Percentiles rank a stretch among this genome's conserved stretches.
Conservation (phyloP, 2,113 vertebrate genomes). For the Proterorhinus semilunaris region DNA sequence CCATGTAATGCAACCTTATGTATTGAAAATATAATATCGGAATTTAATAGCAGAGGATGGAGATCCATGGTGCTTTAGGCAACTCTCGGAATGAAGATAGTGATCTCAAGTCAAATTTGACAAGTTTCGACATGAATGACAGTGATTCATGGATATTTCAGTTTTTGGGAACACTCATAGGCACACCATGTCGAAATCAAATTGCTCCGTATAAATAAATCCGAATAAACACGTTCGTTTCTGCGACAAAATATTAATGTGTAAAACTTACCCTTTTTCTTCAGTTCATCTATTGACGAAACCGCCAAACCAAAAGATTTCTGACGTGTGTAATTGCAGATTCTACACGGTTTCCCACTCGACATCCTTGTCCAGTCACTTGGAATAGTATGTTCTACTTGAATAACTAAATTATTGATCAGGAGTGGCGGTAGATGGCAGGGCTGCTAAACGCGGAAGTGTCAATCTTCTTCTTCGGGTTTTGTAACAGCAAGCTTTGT, state of each 20-base stretch:
- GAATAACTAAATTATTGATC: not conserved
- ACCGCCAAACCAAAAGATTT: conserved; percentile 66
- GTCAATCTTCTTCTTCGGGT: conserved; percentile 22
- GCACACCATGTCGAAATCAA: too few species aligned
- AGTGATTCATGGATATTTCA: not conserved
- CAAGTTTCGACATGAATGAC: conserved; percentile 56
- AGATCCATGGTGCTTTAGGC: not conserved
- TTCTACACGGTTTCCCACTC: conserved; percentile 68
- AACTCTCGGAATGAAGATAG: conserved; percentile 55
- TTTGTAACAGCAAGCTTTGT: conserved; percentile 9
- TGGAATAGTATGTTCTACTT: not conserved
- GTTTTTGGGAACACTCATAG: too few species aligned
- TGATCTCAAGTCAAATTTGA: conserved; percentile 6
- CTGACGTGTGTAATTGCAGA: conserved; percentile 70
- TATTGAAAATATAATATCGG: not conserved
- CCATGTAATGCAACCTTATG: not conserved
- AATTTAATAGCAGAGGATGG: not conserved
- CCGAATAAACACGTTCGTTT: not conserved
- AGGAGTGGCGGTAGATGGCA: not conserved
- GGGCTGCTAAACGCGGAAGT: conserved; percentile 34
- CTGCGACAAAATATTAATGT: not conserved
- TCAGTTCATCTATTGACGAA: conserved; percentile 67
- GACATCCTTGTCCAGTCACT: conserved; percentile 46
- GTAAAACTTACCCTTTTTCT: conserved; percentile 66
- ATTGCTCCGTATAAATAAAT: too few species aligned